These are phyloP conservation scores for Charadrius vociferus DNA, from an alignment of 2,113 vertebrate species.

Conservation along the genomic window DNA sequence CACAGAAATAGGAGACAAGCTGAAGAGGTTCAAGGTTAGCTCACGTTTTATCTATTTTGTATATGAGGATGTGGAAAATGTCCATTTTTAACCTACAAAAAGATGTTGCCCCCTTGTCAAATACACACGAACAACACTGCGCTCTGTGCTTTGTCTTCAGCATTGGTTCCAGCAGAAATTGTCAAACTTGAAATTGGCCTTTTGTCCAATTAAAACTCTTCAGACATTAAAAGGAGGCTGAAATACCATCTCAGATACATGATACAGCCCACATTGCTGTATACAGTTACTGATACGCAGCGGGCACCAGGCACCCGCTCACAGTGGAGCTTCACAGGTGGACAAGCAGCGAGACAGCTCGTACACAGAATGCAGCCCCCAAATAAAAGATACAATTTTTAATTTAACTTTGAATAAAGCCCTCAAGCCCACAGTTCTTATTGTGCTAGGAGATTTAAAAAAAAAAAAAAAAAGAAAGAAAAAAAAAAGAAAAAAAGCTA, in stretches of 20 bases:
- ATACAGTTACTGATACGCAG: background rate
- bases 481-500: background rate
- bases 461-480: background rate
- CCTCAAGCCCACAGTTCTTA: background rate
- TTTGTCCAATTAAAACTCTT: slow-evolving; percentile 11
- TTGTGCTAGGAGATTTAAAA: background rate
- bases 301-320: background rate
- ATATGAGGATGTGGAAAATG: background rate
- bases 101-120: background rate
- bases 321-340: background rate
- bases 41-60: background rate
- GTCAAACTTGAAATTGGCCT: background rate
- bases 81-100: background rate
- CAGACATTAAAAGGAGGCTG: background rate
- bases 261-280: background rate
- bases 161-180: background rate
- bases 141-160: background rate
- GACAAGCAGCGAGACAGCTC: background rate
- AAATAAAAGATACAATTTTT: background rate
- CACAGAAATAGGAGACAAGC: background rate
- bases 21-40: background rate
- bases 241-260: background rate
- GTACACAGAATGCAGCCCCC: background rate
- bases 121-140: no score
- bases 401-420: background rate